Percentiles rank a stretch among this genome's conserved stretches.
phyloP scores from a whole-genome alignment of 2,888 invertebrate species.

The Dicyrtoma fusca region DNA sequence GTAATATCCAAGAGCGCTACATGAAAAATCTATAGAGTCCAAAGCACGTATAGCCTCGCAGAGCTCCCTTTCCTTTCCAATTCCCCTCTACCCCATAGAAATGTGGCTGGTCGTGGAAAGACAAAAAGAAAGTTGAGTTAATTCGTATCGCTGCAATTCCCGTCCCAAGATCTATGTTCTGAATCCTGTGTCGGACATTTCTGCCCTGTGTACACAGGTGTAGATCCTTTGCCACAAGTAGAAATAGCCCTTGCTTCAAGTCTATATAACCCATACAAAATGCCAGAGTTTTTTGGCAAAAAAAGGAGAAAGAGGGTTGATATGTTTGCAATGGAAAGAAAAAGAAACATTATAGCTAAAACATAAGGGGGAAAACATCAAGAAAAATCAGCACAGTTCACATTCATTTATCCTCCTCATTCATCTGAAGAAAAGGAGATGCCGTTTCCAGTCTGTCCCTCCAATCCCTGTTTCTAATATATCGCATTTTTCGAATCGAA shows the following conservation, averaged over 20 bases:
- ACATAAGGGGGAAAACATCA: neutral
- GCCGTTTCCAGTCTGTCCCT: no score
- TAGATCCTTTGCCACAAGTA: neutral
- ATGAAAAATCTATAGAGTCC: no score
- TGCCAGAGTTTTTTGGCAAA: neutral
- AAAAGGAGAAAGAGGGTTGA: neutral
- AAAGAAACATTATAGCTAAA: neutral
- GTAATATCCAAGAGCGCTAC: no score
- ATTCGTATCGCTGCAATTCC: neutral
- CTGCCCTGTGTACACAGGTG: no score
- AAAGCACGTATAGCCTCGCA: no score
- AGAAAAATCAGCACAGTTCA: slow-evolving; percentile 1
- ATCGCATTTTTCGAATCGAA: no score
- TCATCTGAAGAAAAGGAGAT: neutral
- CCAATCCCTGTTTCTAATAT: no score
- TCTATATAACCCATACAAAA: neutral
- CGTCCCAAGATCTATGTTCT: neutral
- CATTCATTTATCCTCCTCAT: slow-evolving; percentile 3
- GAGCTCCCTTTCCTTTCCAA: no score
- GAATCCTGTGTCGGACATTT: no score
- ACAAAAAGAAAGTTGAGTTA: neutral
- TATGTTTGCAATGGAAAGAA: neutral
- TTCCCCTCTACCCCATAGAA: no score
- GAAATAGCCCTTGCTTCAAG: neutral
- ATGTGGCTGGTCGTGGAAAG: no score